Evolutionary conservation across 2,113 vertebrate genomes (phyloP).

Genomic region (Danionella cerebrum): DNA sequence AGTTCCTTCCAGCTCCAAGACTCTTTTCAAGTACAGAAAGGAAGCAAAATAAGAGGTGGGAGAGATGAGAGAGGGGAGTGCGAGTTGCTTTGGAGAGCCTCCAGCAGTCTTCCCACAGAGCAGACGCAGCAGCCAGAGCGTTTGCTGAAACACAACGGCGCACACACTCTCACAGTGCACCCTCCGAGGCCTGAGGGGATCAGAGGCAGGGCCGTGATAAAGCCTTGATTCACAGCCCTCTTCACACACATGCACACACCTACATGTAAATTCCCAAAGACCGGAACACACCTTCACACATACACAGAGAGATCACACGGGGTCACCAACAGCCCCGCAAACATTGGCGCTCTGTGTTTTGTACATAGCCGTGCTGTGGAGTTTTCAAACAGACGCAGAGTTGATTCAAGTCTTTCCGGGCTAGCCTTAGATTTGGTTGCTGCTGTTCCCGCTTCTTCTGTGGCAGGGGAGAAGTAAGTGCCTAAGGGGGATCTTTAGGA

Average conservation of each 20-base stretch:
- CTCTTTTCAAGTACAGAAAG: conserved; percentile 28
- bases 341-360: conserved; percentile 31
- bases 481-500: conserved; percentile 38
- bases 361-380: conserved; percentile 32
- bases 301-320: conserved; percentile 32
- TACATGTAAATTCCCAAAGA: conserved; percentile 14
- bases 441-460: conserved; percentile 1
- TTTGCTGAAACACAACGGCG: conserved; percentile 25
- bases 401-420: conserved; percentile 42
- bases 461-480: conserved; percentile 36
- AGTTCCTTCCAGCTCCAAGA: conserved; percentile 34
- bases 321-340: conserved; percentile 39
- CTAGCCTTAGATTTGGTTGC: conserved; percentile 13
- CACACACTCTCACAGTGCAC: conserved; percentile 25
- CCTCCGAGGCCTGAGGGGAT: conserved; percentile 37
- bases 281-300: conserved; percentile 1
- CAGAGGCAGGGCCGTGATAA: conserved; percentile 35
- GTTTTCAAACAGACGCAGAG: conserved; percentile 33
- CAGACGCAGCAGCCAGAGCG: conserved; percentile 25
- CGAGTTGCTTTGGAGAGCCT: conserved; percentile 43
- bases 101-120: conserved; percentile 45
- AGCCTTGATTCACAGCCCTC: conserved; percentile 40
- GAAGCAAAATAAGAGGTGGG: conserved; percentile 14
- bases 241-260: conserved; percentile 23
- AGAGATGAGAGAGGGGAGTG: conserved; percentile 17